Evolutionary conservation across 2,113 vertebrate genomes (phyloP), one percentile per base, ranked within the genome.

Genomic region (Lepisosteus oculatus): DNA sequence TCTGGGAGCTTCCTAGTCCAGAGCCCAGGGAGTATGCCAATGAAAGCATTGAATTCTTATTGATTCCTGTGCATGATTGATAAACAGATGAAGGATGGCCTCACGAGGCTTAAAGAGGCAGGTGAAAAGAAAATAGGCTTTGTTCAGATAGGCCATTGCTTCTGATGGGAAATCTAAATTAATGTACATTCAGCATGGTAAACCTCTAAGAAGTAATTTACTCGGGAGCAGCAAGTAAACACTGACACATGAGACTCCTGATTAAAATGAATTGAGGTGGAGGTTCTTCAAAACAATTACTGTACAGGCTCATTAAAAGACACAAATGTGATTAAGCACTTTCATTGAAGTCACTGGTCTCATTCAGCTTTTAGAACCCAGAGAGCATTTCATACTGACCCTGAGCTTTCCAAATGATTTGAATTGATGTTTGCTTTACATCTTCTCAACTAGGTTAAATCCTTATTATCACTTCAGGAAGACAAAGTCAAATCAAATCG

Each of bases 81-180:
- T 80, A 76, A 78, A 74, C 44, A 56, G 74, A 62, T 73, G 69
- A 61, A 55, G 63, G 62, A 64, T 59, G 67, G 72, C 13, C 13
- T 43, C 41, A 44, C 47, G n/a, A 61, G 43, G 68, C 57, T 74
- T 68, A 74, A 77, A 70, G 77, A 77, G 76, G 73, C 73, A 67
- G n/a, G 15, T 55, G 62, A 80, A 42, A 42, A n/a, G 65, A 59
- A 4, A 2, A 12, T 43, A 41, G 61, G 47, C 55, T 59, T 59
- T 59, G 57, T 59, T 59, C 14, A 59, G n/a, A 59, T 59, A n/a
- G 14, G 6, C 14, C 57, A 59, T n/a, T 59, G 57, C 57, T 59
- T 59, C n/a, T 59, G 3, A 59, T 15, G 12, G n/a, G 11, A 59
- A 13, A n/a, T 59, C n/a, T 4, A 59, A 59, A 59, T 59, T 13